Evolutionary conservation across 2,888 invertebrate genomes (phyloP).

Genomic region (Seira sanloemensis): DNA sequence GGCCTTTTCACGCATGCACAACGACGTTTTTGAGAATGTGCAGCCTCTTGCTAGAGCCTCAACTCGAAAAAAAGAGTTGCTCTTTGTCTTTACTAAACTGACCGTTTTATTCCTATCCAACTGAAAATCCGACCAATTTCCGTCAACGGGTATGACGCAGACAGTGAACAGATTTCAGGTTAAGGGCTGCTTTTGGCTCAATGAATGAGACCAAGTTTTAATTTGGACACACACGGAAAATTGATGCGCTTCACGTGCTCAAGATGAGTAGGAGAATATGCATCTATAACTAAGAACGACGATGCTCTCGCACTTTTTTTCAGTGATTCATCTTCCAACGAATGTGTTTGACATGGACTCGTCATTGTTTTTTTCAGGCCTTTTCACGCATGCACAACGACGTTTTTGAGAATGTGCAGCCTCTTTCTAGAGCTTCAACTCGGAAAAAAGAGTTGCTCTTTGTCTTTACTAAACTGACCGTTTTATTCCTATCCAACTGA

Average conservation of each 20-base stretch:
- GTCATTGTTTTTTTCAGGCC: conserved; percentile 23
- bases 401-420: conserved; percentile 33
- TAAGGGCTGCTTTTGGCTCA: background rate
- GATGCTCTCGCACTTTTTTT: background rate
- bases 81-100: conserved; percentile 1
- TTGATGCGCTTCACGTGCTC: background rate
- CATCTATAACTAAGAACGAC: no score
- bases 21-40: conserved; percentile 34
- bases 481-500: background rate
- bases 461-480: conserved; percentile 4
- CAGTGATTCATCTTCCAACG: conserved; percentile 4
- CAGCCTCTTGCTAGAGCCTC: no score
- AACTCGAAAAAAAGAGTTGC: background rate
- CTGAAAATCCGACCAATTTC: background rate
- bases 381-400: conserved; percentile 53
- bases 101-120: background rate
- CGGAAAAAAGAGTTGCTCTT: background rate
- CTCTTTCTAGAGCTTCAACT: conserved; percentile 22
- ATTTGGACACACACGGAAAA: no score
- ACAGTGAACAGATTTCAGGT: background rate
- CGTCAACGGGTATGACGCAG: background rate
- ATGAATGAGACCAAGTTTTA: no score
- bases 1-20: conserved; percentile 46
- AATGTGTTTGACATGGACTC: background rate
- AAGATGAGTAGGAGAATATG: no score